phyloP scores from a whole-genome alignment of 2,113 vertebrate species.

The Microtus oregoni region DNA sequence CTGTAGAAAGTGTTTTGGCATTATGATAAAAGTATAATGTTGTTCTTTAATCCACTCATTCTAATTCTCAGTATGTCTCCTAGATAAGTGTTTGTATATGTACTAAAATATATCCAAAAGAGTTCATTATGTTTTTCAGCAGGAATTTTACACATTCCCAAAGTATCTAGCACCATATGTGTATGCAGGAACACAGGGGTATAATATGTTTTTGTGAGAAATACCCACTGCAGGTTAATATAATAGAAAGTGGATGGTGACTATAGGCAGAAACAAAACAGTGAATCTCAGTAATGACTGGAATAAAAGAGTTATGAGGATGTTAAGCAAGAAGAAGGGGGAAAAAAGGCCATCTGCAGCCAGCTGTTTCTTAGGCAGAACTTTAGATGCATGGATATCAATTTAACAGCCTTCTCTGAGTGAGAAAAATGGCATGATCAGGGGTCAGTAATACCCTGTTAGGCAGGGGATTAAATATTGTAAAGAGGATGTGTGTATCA shows the following conservation, averaged over 20 bases:
- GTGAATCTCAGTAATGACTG: background rate
- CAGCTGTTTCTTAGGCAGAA: background rate
- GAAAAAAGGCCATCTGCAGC: background rate
- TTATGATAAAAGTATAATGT: background rate
- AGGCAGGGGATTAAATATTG: conserved; percentile 1
- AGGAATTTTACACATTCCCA: background rate
- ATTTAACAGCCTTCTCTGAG: background rate
- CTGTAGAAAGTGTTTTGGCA: background rate
- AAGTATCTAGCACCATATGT: background rate
- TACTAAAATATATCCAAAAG: background rate
- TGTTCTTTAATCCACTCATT: background rate
- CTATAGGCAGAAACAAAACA: background rate
- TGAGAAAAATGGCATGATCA: background rate
- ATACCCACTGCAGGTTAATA: background rate
- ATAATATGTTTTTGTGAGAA: background rate
- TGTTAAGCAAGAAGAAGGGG: background rate
- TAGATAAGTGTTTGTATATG: background rate
- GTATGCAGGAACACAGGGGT: background rate
- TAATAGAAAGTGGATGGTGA: background rate
- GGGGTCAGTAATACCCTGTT: background rate
- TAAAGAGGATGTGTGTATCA: background rate
- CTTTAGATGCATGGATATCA: background rate
- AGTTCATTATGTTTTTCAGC: background rate
- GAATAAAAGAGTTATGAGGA: background rate
- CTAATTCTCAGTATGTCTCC: background rate